Evolutionary conservation across 2,113 vertebrate genomes (phyloP), one percentile per base, ranked within the genome.

Genomic region (Microtus ochrogaster): DNA sequence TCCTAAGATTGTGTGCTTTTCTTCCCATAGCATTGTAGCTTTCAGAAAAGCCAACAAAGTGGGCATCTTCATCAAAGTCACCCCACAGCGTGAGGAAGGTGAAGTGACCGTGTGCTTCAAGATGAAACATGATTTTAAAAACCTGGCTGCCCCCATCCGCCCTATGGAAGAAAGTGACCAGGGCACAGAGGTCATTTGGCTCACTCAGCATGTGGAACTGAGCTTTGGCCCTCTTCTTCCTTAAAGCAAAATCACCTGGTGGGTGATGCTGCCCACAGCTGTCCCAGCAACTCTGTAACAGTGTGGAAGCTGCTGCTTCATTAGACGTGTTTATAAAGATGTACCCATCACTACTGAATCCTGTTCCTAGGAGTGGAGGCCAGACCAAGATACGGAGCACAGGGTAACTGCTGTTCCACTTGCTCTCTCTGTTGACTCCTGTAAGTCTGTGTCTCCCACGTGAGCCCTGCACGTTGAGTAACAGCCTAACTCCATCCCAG

Each of bases 21-120:
- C 66, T 85, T 94, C 78, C 95, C 89, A 6, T 98, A 99, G 99
- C 17, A 92, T 99, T 26, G 99, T 99, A 96, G 99, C 99, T 97
- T 99, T 99, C 97, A 98, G 99, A 98, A 99, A 99, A 98, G 99
- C 99, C 98, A 99, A 99, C 96, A 99, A 99, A 98, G 99, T 99
- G 28, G 99, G 99, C 79, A 99, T 99, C 98, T 99, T 99, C 99
- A 99, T 99, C 99, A 99, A 99, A 98, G 99, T 99, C 93, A 99
- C 99, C 72, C 99, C 99, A 0, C 99, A 99, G 97, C 98, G 98
- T 74, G 99, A 99, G 84, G 99, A 99, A 72, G 99, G 97, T 0
- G 99, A 99, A 36, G 99, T 99, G 98, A 99, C 98, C 0, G 99
- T 99, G 94, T 99, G 99, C 77, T 99, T 99, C 97, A 99, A 99